phyloP scores from a whole-genome alignment of 2,888 invertebrate species.

The Torymus texanus region DNA sequence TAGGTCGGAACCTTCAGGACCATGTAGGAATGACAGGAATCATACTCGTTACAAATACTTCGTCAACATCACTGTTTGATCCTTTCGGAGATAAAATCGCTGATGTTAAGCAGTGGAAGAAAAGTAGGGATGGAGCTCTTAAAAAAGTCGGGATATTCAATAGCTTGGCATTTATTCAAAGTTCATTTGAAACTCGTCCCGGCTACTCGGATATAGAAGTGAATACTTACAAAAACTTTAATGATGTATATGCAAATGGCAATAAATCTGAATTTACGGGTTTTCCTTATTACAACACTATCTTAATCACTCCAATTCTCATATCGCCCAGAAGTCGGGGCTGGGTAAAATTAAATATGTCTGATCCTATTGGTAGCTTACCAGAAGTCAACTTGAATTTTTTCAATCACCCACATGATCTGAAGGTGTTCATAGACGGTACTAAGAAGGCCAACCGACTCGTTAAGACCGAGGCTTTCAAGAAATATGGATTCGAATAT shows the following conservation, averaged over 20 bases:
- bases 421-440: slow-evolving; percentile 78
- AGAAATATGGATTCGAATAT: slow-evolving; percentile 77
- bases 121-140: slow-evolving; percentile 76
- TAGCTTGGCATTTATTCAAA: slow-evolving; percentile 79
- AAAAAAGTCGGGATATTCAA: slow-evolving; percentile 79
- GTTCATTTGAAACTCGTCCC: slow-evolving; percentile 74
- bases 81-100: slow-evolving; percentile 62
- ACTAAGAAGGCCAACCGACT: slow-evolving; percentile 77
- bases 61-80: slow-evolving; percentile 61
- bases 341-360: slow-evolving; percentile 78
- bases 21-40: slow-evolving; percentile 76
- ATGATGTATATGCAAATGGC: slow-evolving; percentile 68
- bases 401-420: slow-evolving; percentile 79
- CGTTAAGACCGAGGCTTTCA: slow-evolving; percentile 77
- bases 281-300: slow-evolving; percentile 76
- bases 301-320: slow-evolving; percentile 75
- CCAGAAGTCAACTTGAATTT: slow-evolving; percentile 83
- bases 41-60: slow-evolving; percentile 64
- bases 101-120: slow-evolving; percentile 63
- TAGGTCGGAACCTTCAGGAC: slow-evolving; percentile 81
- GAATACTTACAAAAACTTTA: slow-evolving; percentile 76
- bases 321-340: slow-evolving; percentile 81
- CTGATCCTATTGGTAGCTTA: slow-evolving; percentile 80
- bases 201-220: slow-evolving; percentile 77
- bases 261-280: slow-evolving; percentile 76